Evolutionary conservation across 2,888 invertebrate genomes (phyloP).

Genomic region (Nasonia oneida): DNA sequence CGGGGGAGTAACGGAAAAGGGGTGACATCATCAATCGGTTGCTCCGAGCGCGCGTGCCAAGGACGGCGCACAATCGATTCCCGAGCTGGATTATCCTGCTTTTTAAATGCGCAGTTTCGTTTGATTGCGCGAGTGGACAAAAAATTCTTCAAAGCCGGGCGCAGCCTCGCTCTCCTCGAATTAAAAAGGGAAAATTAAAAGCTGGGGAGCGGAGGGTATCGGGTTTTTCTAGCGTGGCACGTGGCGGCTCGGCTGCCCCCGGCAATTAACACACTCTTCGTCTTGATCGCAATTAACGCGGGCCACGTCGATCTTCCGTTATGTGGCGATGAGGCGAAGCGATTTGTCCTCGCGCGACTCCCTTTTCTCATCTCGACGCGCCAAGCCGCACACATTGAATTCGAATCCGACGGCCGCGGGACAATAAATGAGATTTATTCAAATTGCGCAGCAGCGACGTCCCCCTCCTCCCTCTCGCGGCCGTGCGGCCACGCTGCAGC

Average conservation of each 20-base stretch:
- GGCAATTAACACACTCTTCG: conserved; percentile 37
- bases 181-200: conserved; percentile 52
- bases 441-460: conserved; percentile 46
- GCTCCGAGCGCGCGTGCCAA: conserved; percentile 25
- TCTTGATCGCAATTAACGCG: too few relatives aligned
- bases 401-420: conserved; percentile 56
- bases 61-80: conserved; percentile 19
- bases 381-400: conserved; percentile 41
- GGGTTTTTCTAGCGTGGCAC: too few relatives aligned
- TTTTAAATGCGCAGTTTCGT: conserved; percentile 31
- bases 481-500: neutral
- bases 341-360: conserved; percentile 49
- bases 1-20: conserved; percentile 59
- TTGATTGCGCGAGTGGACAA: neutral
- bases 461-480: conserved; percentile 10
- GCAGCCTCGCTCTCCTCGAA: conserved; percentile 29
- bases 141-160: neutral
- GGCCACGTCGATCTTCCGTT: too few relatives aligned
- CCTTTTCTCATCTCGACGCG: conserved; percentile 56
- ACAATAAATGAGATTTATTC: conserved; percentile 63
- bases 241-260: too few relatives aligned
- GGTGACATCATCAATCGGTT: conserved; percentile 56
- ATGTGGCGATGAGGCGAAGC: neutral
- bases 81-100: conserved; percentile 31
- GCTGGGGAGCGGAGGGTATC: neutral